phyloP scores from a whole-genome alignment of 2,113 vertebrate species.

The Peromyscus leucopus region DNA sequence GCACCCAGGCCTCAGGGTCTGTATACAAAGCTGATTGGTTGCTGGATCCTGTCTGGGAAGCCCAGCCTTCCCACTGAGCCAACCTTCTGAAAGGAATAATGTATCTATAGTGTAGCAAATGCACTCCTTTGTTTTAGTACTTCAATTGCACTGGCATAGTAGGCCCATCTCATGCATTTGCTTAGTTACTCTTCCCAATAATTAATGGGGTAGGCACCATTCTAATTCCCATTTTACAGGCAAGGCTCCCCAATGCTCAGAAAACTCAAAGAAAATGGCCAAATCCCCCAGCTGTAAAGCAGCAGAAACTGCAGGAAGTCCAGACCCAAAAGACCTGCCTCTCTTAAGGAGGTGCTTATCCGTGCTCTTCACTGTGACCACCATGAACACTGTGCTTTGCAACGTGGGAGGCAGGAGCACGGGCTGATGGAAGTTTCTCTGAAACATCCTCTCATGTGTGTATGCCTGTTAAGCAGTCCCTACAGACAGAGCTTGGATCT shows the following conservation, averaged over 20 bases:
- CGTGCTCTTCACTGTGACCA: neutral
- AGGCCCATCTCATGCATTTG: neutral
- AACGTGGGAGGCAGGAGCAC: too few relatives aligned
- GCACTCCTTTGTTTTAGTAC: neutral
- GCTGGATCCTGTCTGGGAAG: neutral
- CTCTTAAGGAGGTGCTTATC: neutral
- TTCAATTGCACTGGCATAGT: neutral
- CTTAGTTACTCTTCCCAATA: neutral
- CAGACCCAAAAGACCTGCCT: neutral
- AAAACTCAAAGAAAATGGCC: neutral
- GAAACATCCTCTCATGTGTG: neutral
- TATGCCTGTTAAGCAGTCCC: neutral
- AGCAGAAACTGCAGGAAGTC: neutral
- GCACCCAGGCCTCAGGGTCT: neutral
- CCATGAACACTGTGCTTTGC: neutral
- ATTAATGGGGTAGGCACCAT: neutral
- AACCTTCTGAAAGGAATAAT: constrained; percentile 34
- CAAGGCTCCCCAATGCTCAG: neutral
- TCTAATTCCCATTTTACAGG: neutral
- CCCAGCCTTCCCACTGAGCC: neutral
- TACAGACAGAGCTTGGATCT: neutral
- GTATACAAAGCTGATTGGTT: neutral
- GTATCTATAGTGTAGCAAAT: neutral
- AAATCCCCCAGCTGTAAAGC: neutral
- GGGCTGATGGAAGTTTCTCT: neutral